These are phyloP conservation scores for Lamprologus sp. DNA, from an alignment of 2,113 vertebrate species.

Conservation along the genomic window DNA sequence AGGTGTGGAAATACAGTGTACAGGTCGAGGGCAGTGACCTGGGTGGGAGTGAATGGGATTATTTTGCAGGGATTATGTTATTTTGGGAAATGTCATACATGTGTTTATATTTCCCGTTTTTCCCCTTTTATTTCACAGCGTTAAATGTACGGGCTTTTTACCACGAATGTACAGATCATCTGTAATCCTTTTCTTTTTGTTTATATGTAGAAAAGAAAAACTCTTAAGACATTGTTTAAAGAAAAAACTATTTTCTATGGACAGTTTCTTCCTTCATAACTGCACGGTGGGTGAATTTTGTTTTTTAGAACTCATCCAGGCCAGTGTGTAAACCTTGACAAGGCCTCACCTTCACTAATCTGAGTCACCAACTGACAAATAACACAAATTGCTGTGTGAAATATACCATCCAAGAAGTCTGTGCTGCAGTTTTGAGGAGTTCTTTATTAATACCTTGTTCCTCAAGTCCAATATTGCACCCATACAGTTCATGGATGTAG, in stretches of 20 bases:
- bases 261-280: background rate
- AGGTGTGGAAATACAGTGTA: background rate
- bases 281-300: background rate
- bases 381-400: background rate
- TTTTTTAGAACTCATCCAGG: background rate
- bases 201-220: background rate
- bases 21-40: background rate
- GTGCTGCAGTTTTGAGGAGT: background rate
- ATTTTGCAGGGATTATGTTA: background rate
- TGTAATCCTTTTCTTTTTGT: background rate
- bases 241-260: background rate
- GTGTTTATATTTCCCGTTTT: background rate
- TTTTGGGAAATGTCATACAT: background rate
- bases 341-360: background rate
- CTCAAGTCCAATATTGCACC: background rate
- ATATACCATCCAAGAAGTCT: background rate
- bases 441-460: background rate
- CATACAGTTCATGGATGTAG: background rate
- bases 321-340: background rate
- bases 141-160: background rate
- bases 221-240: background rate
- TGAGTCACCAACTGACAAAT: background rate
- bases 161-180: accelerated
- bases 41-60: background rate
- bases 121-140: background rate